These are phyloP conservation scores for Bungarus multicinctus DNA, from an alignment of 2,113 vertebrate genomes.

Conservation along the genomic window DNA sequence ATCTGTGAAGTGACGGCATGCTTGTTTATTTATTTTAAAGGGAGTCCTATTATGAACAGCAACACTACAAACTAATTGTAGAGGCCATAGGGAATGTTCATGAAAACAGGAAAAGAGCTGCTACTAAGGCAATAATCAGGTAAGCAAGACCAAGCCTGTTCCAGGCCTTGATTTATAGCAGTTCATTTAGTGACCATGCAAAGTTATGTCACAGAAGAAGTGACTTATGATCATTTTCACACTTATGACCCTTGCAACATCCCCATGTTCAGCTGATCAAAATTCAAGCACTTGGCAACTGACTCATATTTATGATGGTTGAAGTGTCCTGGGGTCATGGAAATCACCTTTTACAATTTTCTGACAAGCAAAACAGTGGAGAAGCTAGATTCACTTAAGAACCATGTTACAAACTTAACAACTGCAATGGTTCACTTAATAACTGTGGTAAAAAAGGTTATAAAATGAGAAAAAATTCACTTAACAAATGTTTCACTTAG, in stretches of 20 bases:
- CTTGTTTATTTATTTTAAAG: neutral
- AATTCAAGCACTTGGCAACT: neutral
- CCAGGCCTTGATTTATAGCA: neutral
- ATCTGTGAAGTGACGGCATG: neutral
- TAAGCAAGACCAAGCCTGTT: neutral
- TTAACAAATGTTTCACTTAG: neutral
- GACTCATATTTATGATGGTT: neutral
- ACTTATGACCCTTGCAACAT: neutral
- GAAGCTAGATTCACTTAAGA: neutral
- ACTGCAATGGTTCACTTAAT: neutral
- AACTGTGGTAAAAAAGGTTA: neutral
- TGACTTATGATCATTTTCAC: neutral
- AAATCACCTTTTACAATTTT: neutral
- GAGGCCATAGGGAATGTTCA: neutral
- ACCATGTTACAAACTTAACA: neutral
- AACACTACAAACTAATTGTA: neutral
- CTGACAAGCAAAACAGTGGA: neutral
- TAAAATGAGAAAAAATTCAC: neutral
- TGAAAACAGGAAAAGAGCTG: neutral
- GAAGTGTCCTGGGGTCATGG: neutral
- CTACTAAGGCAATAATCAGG: neutral
- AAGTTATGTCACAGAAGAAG: neutral
- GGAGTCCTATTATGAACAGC: neutral
- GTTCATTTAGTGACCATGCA: neutral
- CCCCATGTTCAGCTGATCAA: neutral